Conservation (phyloP, 2,113 vertebrate species). For the Oncorhynchus nerka region DNA sequence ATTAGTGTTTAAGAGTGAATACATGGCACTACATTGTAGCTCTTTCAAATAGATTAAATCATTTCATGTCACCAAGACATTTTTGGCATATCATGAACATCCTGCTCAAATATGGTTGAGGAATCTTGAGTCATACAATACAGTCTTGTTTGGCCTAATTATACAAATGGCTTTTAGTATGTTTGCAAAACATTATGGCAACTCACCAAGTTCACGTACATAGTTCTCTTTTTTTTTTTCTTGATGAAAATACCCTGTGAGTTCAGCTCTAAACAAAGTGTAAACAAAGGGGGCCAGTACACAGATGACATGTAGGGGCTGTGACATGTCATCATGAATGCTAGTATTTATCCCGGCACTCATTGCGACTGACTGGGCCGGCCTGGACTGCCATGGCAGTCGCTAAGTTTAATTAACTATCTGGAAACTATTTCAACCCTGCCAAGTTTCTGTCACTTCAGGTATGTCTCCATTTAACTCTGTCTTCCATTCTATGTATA, state of each 20-base stretch:
- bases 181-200: constrained; percentile 50
- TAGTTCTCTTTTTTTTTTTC: constrained; percentile 13
- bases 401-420: constrained; percentile 68
- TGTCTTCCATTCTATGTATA: constrained; percentile 62
- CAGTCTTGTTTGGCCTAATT: constrained; percentile 41
- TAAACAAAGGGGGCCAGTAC: constrained; percentile 35
- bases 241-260: constrained; percentile 55
- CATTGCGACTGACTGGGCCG: constrained; percentile 52
- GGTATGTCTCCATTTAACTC: constrained; percentile 66
- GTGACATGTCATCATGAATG: constrained; percentile 69
- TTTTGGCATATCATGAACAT: not conserved
- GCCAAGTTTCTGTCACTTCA: constrained; percentile 75
- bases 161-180: constrained; percentile 28
- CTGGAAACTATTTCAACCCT: constrained; percentile 68
- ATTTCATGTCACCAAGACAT: not conserved
- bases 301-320: constrained; percentile 62
- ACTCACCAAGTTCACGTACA: not conserved
- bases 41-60: not conserved
- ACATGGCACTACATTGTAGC: not conserved
- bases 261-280: constrained; percentile 62
- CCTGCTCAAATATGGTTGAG: constrained; percentile 9
- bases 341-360: constrained; percentile 58
- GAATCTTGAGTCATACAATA: constrained; percentile 1
- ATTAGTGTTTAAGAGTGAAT: not conserved
- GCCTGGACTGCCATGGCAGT: constrained; percentile 40